These are phyloP conservation scores for Micrastur ruficollis DNA, from an alignment of 2,797 vertebrate species.

Conservation along the genomic window DNA sequence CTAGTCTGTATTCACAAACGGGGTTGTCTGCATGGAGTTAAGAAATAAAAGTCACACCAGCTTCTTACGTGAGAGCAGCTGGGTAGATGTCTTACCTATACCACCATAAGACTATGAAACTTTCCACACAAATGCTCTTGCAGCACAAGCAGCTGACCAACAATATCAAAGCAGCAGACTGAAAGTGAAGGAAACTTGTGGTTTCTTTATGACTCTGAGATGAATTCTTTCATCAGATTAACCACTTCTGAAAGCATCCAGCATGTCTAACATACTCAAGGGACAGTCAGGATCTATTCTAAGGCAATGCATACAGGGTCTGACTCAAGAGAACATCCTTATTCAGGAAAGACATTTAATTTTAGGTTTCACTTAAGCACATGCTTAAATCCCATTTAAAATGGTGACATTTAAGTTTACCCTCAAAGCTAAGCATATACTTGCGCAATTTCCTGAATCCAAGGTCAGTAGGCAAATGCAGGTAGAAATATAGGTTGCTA, in stretches of 20 bases:
- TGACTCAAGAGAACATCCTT: slow-evolving; percentile 21
- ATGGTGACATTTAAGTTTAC: background rate
- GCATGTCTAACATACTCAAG: background rate
- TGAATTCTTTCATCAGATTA: slow-evolving; percentile 45
- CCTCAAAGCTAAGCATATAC: background rate
- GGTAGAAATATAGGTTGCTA: background rate
- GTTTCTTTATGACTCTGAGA: slow-evolving; percentile 23
- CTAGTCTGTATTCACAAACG: background rate
- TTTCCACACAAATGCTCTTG: background rate
- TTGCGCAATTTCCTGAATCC: background rate
- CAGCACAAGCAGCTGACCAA: background rate
- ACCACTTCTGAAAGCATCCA: slow-evolving; percentile 44
- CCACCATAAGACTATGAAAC: background rate
- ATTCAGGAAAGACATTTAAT: background rate
- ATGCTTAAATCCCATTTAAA: background rate
- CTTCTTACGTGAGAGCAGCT: background rate
- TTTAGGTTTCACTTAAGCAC: background rate
- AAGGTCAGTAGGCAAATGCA: background rate
- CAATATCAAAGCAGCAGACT: background rate
- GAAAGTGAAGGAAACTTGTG: slow-evolving; percentile 47
- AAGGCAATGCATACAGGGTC: background rate
- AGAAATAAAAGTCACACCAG: background rate
- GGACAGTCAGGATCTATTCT: background rate
- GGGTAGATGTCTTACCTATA: background rate
- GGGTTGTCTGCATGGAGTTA: background rate